Percentiles rank a stretch among this genome's conserved stretches.
phyloP scores from a whole-genome alignment of 2,888 invertebrate genomes.

The Troides aeacus region DNA sequence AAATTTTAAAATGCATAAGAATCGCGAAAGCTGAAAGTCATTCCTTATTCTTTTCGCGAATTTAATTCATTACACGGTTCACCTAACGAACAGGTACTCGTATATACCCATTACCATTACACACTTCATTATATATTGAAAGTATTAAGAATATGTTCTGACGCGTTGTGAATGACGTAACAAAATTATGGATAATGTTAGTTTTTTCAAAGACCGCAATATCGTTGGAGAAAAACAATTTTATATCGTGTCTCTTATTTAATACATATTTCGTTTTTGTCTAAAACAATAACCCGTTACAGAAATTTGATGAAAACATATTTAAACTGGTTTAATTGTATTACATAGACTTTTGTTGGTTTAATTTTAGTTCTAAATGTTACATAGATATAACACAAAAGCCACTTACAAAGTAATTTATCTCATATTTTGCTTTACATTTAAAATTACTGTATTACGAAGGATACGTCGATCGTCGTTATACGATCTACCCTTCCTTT shows the following conservation, averaged over 20 bases:
- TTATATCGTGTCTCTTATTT: too few species aligned
- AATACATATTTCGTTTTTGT: too few species aligned
- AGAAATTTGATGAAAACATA: not conserved
- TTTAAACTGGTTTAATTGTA: not conserved
- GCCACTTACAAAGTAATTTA: conserved; percentile 17
- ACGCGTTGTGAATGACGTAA: not conserved
- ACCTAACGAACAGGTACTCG: too few species aligned
- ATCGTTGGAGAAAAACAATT: too few species aligned
- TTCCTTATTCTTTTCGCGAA: too few species aligned
- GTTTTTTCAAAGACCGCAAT: too few species aligned
- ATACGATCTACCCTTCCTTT: too few species aligned
- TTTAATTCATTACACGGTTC: too few species aligned
- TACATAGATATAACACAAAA: not conserved
- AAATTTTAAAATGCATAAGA: too few species aligned
- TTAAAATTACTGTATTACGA: not conserved
- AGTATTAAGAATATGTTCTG: not conserved
- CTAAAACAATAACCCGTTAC: not conserved
- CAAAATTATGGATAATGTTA: too few species aligned
- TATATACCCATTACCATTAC: not conserved
- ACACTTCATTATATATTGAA: not conserved
- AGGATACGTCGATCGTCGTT: too few species aligned
- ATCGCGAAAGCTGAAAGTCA: too few species aligned
- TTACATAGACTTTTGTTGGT: not conserved
- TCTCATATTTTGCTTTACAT: not conserved
- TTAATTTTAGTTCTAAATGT: not conserved